These are phyloP conservation scores for Ennomos erosarius DNA, from an alignment of 2,888 invertebrate species.

Conservation along the genomic window DNA sequence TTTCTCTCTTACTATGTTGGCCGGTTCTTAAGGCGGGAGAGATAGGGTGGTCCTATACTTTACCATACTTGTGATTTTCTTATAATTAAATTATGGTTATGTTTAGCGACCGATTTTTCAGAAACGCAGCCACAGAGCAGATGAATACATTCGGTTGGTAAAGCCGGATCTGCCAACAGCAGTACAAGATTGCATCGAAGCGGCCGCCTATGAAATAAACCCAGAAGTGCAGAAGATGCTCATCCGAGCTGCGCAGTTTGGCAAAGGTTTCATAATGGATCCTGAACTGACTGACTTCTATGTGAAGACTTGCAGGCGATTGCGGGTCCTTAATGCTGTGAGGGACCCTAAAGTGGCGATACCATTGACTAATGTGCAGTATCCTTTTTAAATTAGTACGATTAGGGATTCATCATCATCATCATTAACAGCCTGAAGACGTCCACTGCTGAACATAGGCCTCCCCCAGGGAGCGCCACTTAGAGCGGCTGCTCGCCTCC, in stretches of 20 bases:
- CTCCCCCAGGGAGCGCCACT: too few relatives aligned
- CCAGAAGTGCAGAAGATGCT: constrained; percentile 95
- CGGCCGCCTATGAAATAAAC: constrained; percentile 96
- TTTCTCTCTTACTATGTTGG: too few relatives aligned
- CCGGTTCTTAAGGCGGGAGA: too few relatives aligned
- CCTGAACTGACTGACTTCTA: constrained; percentile 90
- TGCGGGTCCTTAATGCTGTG: constrained; percentile 96
- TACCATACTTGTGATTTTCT: too few relatives aligned
- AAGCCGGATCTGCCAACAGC: constrained; percentile 92
- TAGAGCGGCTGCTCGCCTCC: too few relatives aligned
- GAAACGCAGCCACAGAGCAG: constrained; percentile 95
- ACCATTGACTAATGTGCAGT: constrained; percentile 96
- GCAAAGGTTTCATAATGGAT: constrained; percentile 94
- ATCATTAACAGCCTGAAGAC: too few relatives aligned
- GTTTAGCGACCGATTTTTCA: constrained; percentile 51
- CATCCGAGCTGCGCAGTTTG: constrained; percentile 96
- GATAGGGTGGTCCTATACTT: too few relatives aligned
- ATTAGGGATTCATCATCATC: too few relatives aligned
- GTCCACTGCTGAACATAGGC: too few relatives aligned
- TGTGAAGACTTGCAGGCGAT: constrained; percentile 93
- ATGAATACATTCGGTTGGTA: constrained; percentile 96
- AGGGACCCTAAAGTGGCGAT: constrained; percentile 94
- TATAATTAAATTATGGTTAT: too few relatives aligned
- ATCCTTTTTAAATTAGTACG: constrained; percentile 80
- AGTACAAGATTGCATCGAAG: constrained; percentile 95